Conservation (phyloP, 2,113 vertebrate genomes). For the Machaerirhynchus nigripectus region DNA sequence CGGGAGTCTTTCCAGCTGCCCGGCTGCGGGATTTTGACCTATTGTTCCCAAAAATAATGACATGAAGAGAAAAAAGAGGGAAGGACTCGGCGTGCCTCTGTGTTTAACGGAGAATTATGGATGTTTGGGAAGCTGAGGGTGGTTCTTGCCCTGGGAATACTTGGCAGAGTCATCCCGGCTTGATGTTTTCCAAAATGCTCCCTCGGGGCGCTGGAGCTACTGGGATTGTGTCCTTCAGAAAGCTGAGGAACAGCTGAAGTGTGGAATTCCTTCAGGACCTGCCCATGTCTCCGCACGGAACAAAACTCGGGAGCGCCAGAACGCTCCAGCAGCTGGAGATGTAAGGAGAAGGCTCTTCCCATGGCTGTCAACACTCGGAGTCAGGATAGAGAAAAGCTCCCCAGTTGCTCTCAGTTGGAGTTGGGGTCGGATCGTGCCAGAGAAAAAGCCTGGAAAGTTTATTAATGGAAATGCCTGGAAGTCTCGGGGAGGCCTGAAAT, state of each 20-base stretch:
- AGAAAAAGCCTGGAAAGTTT: not conserved
- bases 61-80: not conserved
- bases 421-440: accelerated
- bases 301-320: accelerated
- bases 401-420: not conserved
- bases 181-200: not conserved
- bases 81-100: not conserved
- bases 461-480: not conserved
- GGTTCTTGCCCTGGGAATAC: not conserved
- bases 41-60: not conserved
- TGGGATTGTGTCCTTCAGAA: not conserved
- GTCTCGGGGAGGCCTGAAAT: not conserved
- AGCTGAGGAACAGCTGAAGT: not conserved
- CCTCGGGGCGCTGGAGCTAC: not conserved
- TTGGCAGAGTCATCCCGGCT: not conserved
- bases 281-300: not conserved
- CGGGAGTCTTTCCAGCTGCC: not conserved
- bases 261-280: not conserved
- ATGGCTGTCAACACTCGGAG: not conserved
- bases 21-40: not conserved
- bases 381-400: not conserved
- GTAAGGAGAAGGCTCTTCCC: not conserved
- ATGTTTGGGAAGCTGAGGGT: not conserved
- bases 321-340: not conserved
- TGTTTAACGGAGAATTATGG: not conserved